Percentiles rank a stretch among this genome's conserved stretches.
Evolutionary conservation across 2,113 vertebrate species (phyloP).

Genomic region (Chaetorhynchus papuensis): DNA sequence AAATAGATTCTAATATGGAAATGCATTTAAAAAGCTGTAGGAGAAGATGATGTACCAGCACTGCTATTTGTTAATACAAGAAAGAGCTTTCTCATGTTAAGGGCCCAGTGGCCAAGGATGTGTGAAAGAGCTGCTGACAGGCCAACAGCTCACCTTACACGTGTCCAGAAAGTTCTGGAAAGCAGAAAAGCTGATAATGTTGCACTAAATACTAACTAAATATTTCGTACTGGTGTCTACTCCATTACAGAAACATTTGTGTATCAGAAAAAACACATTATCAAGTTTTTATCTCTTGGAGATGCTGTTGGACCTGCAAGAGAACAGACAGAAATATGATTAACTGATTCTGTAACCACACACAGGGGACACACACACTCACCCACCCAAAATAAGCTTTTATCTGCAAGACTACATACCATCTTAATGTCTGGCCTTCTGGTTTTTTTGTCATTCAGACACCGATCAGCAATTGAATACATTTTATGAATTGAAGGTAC

Average conservation of each 20-base stretch:
- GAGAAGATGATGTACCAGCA: background rate
- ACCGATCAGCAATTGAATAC: slow-evolving; percentile 80
- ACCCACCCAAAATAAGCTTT: background rate
- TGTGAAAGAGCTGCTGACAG: background rate
- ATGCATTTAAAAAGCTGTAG: background rate
- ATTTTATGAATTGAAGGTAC: slow-evolving; percentile 72
- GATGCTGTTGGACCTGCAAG: slow-evolving; percentile 70
- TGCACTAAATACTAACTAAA: background rate
- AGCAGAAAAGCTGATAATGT: background rate
- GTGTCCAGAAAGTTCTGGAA: background rate
- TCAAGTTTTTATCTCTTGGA: slow-evolving; percentile 57
- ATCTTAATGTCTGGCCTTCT: slow-evolving; percentile 82
- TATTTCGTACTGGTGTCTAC: background rate
- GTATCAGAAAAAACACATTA: background rate
- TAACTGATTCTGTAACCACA: background rate
- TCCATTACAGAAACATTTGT: background rate
- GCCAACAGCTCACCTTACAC: background rate
- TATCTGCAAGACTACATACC: slow-evolving; percentile 65
- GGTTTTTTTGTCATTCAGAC: slow-evolving; percentile 87
- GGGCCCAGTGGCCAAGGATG: background rate
- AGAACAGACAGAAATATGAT: background rate
- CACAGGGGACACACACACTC: background rate
- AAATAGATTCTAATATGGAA: background rate
- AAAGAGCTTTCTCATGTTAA: background rate
- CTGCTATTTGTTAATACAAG: background rate